These are phyloP conservation scores for Lordiphosa collinella DNA, from an alignment of 1,140 invertebrate genomes.

Conservation along the genomic window DNA sequence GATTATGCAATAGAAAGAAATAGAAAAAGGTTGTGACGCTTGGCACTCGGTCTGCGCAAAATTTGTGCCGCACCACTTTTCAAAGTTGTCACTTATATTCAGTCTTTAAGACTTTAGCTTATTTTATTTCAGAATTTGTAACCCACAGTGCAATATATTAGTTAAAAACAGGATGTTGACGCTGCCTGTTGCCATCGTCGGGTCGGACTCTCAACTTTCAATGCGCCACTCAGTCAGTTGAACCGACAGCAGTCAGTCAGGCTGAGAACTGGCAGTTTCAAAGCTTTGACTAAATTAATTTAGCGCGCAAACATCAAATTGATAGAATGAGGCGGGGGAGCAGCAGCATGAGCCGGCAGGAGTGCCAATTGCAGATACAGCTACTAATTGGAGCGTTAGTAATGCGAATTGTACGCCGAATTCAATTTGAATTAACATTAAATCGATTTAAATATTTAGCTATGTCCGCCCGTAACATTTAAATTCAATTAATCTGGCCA, in stretches of 20 bases:
- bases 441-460: slow-evolving; percentile 52
- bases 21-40: too few relatives aligned
- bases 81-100: too few relatives aligned
- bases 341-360: background rate
- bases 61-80: too few relatives aligned
- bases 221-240: slow-evolving; percentile 19
- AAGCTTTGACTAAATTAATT: slow-evolving; percentile 73
- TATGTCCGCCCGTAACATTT: slow-evolving; percentile 20
- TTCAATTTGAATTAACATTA: slow-evolving; percentile 41
- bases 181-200: slow-evolving; percentile 23
- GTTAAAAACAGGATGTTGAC: slow-evolving; percentile 31
- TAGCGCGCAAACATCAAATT: slow-evolving; percentile 71
- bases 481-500: slow-evolving; percentile 63
- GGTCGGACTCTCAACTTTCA: slow-evolving; percentile 38
- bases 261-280: slow-evolving; percentile 41
- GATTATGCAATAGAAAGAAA: too few relatives aligned
- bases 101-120: too few relatives aligned
- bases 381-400: slow-evolving; percentile 49
- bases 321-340: slow-evolving; percentile 21
- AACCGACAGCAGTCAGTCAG: slow-evolving; percentile 18
- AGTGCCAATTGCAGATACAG: slow-evolving; percentile 20
- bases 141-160: slow-evolving; percentile 13
- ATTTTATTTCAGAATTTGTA: background rate
- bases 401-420: slow-evolving; percentile 34
- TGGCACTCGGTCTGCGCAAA: too few relatives aligned